A percentile compares a stretch with the other conserved stretches of the same genome.
These are phyloP conservation scores for Sebastolobus alascanus DNA, from an alignment of 2,797 vertebrate genomes.

Conservation along the genomic window DNA sequence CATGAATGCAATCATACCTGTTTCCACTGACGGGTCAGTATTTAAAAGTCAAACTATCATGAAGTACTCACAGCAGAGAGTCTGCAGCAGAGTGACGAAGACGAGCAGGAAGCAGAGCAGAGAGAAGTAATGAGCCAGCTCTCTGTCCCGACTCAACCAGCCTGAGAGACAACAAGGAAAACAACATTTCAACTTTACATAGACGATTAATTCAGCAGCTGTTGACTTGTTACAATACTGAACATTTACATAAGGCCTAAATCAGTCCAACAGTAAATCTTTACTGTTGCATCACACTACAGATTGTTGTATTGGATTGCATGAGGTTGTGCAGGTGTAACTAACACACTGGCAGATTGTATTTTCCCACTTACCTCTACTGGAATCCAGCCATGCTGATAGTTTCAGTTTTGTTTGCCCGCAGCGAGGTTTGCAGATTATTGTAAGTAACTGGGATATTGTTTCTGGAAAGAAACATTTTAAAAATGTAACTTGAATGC, in stretches of 20 bases:
- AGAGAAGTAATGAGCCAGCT: conserved; percentile 57
- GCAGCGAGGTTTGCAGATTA: too few species aligned
- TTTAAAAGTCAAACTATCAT: too few species aligned
- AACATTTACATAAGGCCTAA: background rate
- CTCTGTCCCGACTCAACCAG: conserved; percentile 23
- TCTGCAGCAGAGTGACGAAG: conserved; percentile 53
- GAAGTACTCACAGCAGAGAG: conserved; percentile 61
- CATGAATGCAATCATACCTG: too few species aligned
- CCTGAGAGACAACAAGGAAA: conserved; percentile 23
- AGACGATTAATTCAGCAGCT: background rate
- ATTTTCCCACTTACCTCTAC: too few species aligned
- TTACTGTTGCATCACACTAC: too few species aligned
- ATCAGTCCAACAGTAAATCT: background rate
- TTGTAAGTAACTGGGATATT: too few species aligned
- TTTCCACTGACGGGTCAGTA: background rate
- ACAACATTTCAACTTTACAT: background rate
- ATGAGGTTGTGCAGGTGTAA: background rate
- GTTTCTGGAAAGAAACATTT: too few species aligned
- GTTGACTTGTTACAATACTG: too few species aligned
- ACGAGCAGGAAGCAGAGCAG: conserved; percentile 67
- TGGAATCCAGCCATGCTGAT: too few species aligned
- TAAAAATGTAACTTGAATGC: background rate
- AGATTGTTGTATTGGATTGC: background rate
- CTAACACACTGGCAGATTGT: too few species aligned
- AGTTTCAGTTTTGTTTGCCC: too few species aligned